Evolutionary conservation across 2,797 vertebrate species (phyloP), one percentile per base, ranked within the genome.

Genomic region (Anguilla pacifica): DNA sequence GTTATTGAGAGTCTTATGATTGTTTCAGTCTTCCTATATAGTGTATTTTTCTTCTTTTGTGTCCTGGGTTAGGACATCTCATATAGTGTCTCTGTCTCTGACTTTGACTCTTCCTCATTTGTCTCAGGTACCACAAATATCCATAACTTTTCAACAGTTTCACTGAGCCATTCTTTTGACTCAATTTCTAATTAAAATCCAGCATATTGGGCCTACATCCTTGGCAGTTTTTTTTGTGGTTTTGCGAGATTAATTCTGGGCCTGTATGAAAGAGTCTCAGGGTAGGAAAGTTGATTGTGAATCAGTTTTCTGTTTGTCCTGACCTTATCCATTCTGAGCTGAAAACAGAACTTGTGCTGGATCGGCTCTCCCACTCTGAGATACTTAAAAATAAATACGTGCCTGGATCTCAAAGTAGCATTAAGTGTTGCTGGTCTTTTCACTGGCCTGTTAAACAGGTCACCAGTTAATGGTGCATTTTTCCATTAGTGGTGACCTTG

Each of bases 61-160:
- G 35, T 46, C 39, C 35, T 43, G 15, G 35, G 74, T n/a, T 43
- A 79, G 35, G 46, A 82, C 46, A 3, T 49, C 3, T 82, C 17
- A n/a, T 82, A 51, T 25, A 82, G 22, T 25, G 51, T 82, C 79
- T 49, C 79, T 49, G 43, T 51, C 46, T 46, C 43, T 49, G 43
- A 51, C 43, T 51, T 10, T 51, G 46, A 22, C 46, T 25, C 51
- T 51, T 51, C 19, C 19, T 82, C 17, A 25, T 82, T 82, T 51
- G 46, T 82, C 79, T 82, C 79, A 82, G 79, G 79, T 82, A 82
- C 46, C 79, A 51, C 43, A 51, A 46, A 82, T n/a, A 82, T 82
- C 2, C 17, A n/a, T n/a, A 9, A 43, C 6, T 3, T 51, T 82
- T 49, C 79, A 25, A 22, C 25, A 51, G 43, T 82, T 82, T 49